Evolutionary conservation across 2,797 vertebrate genomes (phyloP).

Genomic region (Tenualosa thibaudeaui): DNA sequence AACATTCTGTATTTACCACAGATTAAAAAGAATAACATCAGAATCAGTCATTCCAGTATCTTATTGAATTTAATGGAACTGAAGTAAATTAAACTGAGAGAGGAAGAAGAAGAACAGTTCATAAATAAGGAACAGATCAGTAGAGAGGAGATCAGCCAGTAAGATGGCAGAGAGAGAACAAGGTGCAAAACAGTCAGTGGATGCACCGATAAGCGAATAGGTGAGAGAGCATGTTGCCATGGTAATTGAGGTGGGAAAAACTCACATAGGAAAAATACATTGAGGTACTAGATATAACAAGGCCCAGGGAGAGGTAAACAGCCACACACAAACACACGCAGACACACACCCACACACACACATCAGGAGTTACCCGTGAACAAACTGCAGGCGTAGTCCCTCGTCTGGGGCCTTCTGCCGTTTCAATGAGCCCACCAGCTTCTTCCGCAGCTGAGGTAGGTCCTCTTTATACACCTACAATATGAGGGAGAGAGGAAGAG

Average conservation of each 20-base stretch:
- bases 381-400: conserved; percentile 90
- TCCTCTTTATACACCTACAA: conserved; percentile 96
- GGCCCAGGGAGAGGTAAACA: not conserved
- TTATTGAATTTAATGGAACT: not conserved
- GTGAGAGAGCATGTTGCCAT: not conserved
- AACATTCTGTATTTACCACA: no score
- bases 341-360: not conserved
- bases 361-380: conserved; percentile 80
- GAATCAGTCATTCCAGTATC: no score
- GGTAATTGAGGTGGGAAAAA: not conserved
- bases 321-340: not conserved
- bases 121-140: not conserved
- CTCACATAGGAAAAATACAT: not conserved
- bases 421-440: conserved; percentile 87
- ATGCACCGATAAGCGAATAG: not conserved
- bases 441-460: conserved; percentile 93
- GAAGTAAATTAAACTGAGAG: not conserved
- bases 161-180: no score
- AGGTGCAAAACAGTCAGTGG: not conserved
- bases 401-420: conserved; percentile 88
- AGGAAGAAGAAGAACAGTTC: not conserved
- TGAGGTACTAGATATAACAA: not conserved
- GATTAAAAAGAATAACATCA: no score
- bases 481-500: not conserved
- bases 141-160: not conserved